Percentiles rank a stretch among this genome's conserved stretches.
These are phyloP conservation scores for Hartigia nigra DNA, from an alignment of 2,888 invertebrate genomes.

Conservation along the genomic window DNA sequence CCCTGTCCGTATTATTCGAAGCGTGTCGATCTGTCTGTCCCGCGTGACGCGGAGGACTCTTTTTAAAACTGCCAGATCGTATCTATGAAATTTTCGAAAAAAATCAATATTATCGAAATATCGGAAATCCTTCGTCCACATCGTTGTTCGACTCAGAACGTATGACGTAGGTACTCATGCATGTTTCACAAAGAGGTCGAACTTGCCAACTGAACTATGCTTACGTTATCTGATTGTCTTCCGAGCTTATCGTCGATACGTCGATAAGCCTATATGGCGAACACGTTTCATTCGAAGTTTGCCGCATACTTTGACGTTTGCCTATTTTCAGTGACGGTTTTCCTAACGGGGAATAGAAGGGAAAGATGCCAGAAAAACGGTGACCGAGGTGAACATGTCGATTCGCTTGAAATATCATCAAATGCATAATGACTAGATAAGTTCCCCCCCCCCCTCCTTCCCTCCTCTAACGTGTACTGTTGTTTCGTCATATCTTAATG, in stretches of 20 bases:
- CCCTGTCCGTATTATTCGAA: not conserved
- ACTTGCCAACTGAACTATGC: conserved; percentile 10
- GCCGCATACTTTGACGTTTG: not conserved
- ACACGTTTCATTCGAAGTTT: not conserved
- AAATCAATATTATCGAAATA: not conserved
- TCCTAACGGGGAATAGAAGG: not conserved
- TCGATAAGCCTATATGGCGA: not conserved
- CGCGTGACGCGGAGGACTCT: not conserved
- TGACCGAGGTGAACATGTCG: not conserved
- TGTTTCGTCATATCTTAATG: not conserved
- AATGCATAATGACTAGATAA: not conserved
- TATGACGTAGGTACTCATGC: not conserved
- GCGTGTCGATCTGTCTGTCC: not conserved
- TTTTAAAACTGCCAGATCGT: not conserved
- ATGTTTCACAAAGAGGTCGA: conserved; percentile 3
- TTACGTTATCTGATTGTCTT: conserved; percentile 6
- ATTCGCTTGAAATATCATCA: not conserved
- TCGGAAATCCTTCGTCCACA: not conserved
- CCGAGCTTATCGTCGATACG: conserved; percentile 1
- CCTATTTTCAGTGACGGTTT: not conserved
- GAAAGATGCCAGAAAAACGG: not conserved
- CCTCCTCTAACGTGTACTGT: not conserved
- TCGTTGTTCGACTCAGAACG: not conserved
- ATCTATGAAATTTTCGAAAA: not conserved
- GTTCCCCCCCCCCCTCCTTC: no score